phyloP scores from a whole-genome alignment of 1,140 invertebrate species.

The Dryas iulia region DNA sequence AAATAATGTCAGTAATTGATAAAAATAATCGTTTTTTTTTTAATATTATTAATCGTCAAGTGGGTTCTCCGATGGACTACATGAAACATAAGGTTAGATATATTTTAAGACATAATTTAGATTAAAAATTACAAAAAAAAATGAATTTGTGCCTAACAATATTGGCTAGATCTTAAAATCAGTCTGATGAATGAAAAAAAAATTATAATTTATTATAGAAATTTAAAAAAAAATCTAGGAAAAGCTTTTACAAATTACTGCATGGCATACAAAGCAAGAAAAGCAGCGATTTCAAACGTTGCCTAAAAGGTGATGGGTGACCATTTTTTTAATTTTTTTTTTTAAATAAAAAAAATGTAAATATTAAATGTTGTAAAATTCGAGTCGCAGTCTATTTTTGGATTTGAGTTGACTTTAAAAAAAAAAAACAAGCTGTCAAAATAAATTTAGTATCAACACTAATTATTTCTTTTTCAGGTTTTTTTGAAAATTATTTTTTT shows the following conservation, averaged over 20 bases:
- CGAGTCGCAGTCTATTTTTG: neutral
- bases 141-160: neutral
- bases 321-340: neutral
- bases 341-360: conserved; percentile 10
- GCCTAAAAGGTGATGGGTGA: conserved; percentile 32
- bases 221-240: neutral
- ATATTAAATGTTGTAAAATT: conserved; percentile 2
- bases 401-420: conserved; percentile 7
- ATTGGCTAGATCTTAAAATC: neutral
- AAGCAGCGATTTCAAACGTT: conserved; percentile 18
- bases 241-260: conserved; percentile 19
- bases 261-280: conserved; percentile 17
- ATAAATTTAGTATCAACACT: conserved; percentile 13
- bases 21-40: neutral
- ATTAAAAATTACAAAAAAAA: conserved; percentile 7
- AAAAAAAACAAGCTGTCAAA: conserved; percentile 3
- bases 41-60: conserved; percentile 43
- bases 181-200: neutral
- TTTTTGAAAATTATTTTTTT: conserved; percentile 15
- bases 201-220: neutral
- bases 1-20: neutral
- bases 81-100: conserved; percentile 59
- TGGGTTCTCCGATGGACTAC: conserved; percentile 42
- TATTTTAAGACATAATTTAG: conserved; percentile 44
- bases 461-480: conserved; percentile 44